These are phyloP conservation scores for Caretta caretta DNA, from an alignment of 2,113 vertebrate genomes.

Conservation along the genomic window DNA sequence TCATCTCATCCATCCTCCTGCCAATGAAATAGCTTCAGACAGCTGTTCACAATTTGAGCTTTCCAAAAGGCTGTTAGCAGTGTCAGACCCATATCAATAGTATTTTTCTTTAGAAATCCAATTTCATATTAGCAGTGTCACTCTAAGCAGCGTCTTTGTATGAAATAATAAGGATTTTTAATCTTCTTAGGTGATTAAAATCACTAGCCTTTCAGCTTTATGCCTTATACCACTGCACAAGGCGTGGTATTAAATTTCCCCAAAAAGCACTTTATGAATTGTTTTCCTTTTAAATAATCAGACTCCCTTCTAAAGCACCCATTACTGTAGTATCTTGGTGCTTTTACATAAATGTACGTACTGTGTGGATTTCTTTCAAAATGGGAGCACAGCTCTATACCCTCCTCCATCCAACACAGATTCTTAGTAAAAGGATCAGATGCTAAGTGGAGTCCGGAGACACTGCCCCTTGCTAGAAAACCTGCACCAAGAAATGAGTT, in stretches of 20 bases:
- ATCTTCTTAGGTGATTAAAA: neutral
- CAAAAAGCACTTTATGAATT: neutral
- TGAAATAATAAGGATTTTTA: neutral
- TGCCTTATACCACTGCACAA: neutral
- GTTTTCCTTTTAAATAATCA: neutral
- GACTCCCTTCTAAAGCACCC: neutral
- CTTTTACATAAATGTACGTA: neutral
- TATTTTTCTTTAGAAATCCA: neutral
- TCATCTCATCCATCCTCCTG: neutral
- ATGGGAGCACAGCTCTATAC: neutral
- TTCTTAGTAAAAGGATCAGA: neutral
- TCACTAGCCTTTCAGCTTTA: neutral
- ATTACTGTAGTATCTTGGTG: neutral
- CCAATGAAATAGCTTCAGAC: neutral
- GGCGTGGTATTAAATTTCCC: neutral
- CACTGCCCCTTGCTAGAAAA: neutral
- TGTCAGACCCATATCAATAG: neutral
- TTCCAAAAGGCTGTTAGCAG: neutral
- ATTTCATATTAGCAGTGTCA: neutral
- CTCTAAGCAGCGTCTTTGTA: neutral
- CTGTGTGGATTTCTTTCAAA: neutral
- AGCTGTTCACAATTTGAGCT: neutral
- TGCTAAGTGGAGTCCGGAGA: neutral
- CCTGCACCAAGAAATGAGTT: neutral
- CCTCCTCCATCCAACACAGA: neutral